Evolutionary conservation across 2,113 vertebrate genomes (phyloP), one percentile per base, ranked within the genome.

Genomic region (Prietella phreatophila): DNA sequence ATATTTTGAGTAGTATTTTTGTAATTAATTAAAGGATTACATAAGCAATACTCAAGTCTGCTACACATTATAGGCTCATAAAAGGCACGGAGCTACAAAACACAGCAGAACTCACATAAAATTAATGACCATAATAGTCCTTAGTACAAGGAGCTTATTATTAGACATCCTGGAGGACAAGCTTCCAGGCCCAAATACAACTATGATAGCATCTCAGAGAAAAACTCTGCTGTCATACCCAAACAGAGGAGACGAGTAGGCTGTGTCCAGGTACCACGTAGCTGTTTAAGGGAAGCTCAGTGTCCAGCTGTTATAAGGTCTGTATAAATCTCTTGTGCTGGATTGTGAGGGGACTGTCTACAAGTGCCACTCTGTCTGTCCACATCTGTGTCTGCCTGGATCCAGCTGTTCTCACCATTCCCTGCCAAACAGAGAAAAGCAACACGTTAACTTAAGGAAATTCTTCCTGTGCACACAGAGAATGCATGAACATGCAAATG

Each of bases 401-500:
- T 88, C 75, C 89, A 88, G 92, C 91, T 89, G 87, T 84, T 92
- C 87, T 94, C 91, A 94, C 91, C 94, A 93, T 95, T 95, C 93
- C 94, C 95, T 95, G n/a, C 13, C 53, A 85, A 63, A 86, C 30
- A 89, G 6, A 89, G 30, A 71, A 71, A 25, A 80, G 33, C n/a
- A 56, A 85, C 22, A 73, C 3, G 5, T 76, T 47, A 80, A n/a
- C n/a, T 50, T 39, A 0, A 60, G 61, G 22, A 42, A 33, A 50
- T 53, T 84, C 17, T 22, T 42, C 13, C 25, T 56, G 20, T 76
- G 15, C 3, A 79, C 4, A 84, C 27, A 39, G 5, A 42, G 42
- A 84, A 84, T 3, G 39, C 60, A 65, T 13, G 9, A 53, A 47
- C 61, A 39, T 63, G 17, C 15, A 82, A 42, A 60, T 22, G 1